Evolutionary conservation across 1,140 invertebrate species (phyloP), one percentile per base, ranked within the genome.

Genomic region (Archivesica marissinica): DNA sequence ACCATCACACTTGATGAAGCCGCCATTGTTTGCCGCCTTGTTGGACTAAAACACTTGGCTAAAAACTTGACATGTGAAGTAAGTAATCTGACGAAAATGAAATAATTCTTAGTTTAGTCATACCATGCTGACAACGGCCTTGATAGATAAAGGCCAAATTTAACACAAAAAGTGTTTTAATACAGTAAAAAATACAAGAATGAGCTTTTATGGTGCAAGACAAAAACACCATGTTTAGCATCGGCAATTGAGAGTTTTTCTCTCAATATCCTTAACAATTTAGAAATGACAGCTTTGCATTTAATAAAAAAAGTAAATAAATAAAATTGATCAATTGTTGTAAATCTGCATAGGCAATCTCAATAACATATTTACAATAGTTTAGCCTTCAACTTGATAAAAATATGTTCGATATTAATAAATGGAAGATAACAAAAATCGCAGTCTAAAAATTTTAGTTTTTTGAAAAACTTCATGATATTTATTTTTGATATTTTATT

Each of bases 61-160:
- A 72, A 72, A 72, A 72, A 72, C 11, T 15, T 72, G 68, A 72
- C 68, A 72, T 72, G 39, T 72, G 20, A 72, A 50, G 68, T 72
- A 72, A 72, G 68, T 72, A 72, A 30, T 20, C 50, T 47, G 68
- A 72, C 33, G 68, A 72, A 72, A 44, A 72, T 20, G 23, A 50
- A 44, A 72, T 72, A 47, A 44, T 72, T 72, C 68, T 44, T 50
- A 72, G 44, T 72, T 72, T 72, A 72, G 68, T 72, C 68, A 72
- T 44, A 64, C 30, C 7, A 1, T 47, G 44, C 20, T 13, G 20
- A 20, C 68, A 72, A 44, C 41, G 23, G 15, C 30, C 50, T 50
- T 30, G 28, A 30, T 23, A 33, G 44, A 25, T 50, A 72, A 72
- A 72, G 68, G 68, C 68, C 68, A 72, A 72, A 41, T 47, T 72